Evolutionary conservation across 1,140 invertebrate genomes (phyloP), one percentile per base, ranked within the genome.

Genomic region (Harlomillsia oculata): DNA sequence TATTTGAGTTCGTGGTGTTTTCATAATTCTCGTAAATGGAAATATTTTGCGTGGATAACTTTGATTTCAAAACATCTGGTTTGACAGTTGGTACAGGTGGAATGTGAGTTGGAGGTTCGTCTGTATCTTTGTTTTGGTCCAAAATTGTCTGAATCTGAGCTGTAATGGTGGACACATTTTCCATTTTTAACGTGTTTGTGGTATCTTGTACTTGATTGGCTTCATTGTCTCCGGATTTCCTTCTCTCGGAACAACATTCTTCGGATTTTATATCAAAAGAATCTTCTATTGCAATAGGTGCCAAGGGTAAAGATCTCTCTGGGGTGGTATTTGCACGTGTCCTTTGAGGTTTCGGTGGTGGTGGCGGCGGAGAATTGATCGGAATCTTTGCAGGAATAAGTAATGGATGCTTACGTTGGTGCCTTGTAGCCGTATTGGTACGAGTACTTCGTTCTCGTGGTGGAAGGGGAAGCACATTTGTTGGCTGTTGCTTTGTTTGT

Each of bases 341-440:
- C 45, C 28, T 52, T 34, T 34, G 34, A 14, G 59, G 63, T 44
- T 64, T 59, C 3, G 52, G 59, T 1, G 57, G 59, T 3, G 55
- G 59, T 14, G 54, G 63, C 1, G 57, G 56, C 5, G 21, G 37
- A 14, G 30, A 29, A 2, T 34, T 44, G 5, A 56, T 30, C 1
- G 61, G 40, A 37, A 65, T 57, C 20, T 55, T 56, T 5, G 20
- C 40, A 18, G 86, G 85, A 62, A 89, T 84, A 34, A 90, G 82
- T n/a, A 93, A 70, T 0, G 89, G 89, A 77, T 92, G 84, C 69
- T 89, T 91, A 39, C 89, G 74, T 50, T 88, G 83, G 70, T 89
- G 89, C 28, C 87, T 72, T 2, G 86, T 82, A 63, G 84, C 79
- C 20, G 67, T 66, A 56, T 77, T 78, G 1, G 78, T 76, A 52